Evolutionary conservation across 2,797 vertebrate genomes (phyloP), one percentile per base, ranked within the genome.

Genomic region (Poeciliopsis presidionis): DNA sequence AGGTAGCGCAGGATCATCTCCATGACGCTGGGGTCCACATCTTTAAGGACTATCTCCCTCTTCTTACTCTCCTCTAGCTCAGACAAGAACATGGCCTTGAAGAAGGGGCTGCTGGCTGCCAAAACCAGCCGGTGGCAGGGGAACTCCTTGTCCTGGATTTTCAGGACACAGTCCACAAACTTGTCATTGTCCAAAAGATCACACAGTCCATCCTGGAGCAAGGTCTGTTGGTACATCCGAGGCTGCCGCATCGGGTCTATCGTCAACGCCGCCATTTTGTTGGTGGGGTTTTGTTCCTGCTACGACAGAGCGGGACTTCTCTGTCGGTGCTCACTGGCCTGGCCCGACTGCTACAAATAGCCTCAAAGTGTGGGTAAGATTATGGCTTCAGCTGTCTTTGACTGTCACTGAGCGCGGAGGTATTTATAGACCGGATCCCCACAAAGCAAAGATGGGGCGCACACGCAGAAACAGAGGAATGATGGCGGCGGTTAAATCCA

Each of bases 21-120:
- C 96, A 99, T 95, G 57, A 97, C 95, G 0, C 94, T 92, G 0
- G 98, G 97, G 6, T 98, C 96, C 2, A 99, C 97, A 0, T 98
- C 97, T 88, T 98, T 98, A 69, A 99, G 93, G 59, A 94, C 94
- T 73, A 99, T 89, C 90, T 98, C 98, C 47, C 87, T 94, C 80
- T 95, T 97, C 93, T 96, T 97, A 88, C 96, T 96, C 90, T 98
- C 98, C 67, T 97, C 96, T 89, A 95, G 90, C 39, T 97, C 95
- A 0, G 97, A 98, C 80, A 99, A 96, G 89, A 99, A 98, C 97
- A 98, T 97, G 0, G 97, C 96, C 76, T 98, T 96, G 91, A 99
- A 99, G 88, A 97, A 98, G 0, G 98, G 97, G 87, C 98, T 99
- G 91, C 98, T 99, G 78, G 98, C 98, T 0, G 98, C 98, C 87